These are phyloP conservation scores for Lasioglossum vierecki DNA, from an alignment of 2,888 invertebrate genomes.

Conservation along the genomic window DNA sequence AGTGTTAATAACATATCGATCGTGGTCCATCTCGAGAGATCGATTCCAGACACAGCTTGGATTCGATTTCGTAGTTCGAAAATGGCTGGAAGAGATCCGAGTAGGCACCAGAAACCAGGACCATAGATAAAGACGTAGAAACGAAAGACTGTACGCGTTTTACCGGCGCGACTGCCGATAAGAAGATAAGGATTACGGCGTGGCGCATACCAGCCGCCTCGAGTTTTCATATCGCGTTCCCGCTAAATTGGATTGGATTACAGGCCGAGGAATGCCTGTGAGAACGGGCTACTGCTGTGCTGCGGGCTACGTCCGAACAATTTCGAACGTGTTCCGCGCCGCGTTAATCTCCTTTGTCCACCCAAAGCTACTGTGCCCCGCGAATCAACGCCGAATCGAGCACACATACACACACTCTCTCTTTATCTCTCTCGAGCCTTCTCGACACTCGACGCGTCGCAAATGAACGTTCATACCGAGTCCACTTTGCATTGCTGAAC, in stretches of 20 bases:
- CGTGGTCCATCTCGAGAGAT: background rate
- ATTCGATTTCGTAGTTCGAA: background rate
- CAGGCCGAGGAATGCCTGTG: conserved; percentile 51
- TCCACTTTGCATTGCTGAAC: background rate
- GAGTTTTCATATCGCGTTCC: conserved; percentile 64
- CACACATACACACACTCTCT: no score
- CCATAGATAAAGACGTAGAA: conserved; percentile 41
- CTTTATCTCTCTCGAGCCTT: background rate
- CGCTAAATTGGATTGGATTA: conserved; percentile 57
- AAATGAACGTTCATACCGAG: background rate
- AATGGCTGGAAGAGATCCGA: background rate
- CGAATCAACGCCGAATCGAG: conserved; percentile 1
- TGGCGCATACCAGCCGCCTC: conserved; percentile 55
- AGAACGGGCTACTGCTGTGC: conserved; percentile 35
- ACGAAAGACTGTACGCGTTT: conserved; percentile 32
- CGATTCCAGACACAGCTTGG: background rate
- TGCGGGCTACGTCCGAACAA: conserved; percentile 14
- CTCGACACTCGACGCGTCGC: background rate
- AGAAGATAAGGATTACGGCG: conserved; percentile 54
- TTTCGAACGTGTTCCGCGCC: conserved; percentile 1
- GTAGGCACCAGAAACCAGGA: background rate
- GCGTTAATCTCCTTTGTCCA: conserved; percentile 42
- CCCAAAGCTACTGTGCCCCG: background rate
- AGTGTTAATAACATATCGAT: background rate
- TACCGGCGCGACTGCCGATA: conserved; percentile 54